Evolutionary conservation across 2,888 invertebrate species (phyloP).

Genomic region (Calameuta filiformis): DNA sequence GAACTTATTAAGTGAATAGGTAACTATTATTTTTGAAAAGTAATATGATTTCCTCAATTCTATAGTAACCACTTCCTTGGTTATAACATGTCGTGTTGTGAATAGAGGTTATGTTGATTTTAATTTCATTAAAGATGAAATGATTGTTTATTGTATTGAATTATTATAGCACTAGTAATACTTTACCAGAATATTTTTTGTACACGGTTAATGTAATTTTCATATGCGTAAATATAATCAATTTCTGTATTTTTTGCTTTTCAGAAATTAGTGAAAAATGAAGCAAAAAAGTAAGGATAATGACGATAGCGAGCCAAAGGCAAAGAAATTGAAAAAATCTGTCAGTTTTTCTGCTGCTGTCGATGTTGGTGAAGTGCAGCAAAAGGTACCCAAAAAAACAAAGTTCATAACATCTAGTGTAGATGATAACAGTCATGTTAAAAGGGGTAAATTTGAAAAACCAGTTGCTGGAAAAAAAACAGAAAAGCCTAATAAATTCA

Average conservation of each 20-base stretch:
- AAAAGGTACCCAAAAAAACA: not conserved
- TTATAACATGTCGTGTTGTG: not conserved
- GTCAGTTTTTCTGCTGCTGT: not conserved
- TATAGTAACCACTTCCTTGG: not conserved
- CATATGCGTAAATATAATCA: not conserved
- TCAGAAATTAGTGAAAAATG: not conserved
- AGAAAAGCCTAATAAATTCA: conserved; percentile 18
- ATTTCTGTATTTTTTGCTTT: not conserved
- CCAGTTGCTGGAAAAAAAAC: conserved; percentile 16
- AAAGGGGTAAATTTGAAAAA: conserved; percentile 31
- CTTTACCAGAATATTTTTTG: not conserved
- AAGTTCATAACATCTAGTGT: not conserved
- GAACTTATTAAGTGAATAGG: not conserved
- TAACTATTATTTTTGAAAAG: not conserved
- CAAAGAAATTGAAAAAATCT: conserved; percentile 1
- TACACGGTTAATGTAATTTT: not conserved
- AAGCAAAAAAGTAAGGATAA: conserved; percentile 6
- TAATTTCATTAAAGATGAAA: not conserved
- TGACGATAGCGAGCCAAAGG: conserved; percentile 17
- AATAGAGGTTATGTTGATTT: not conserved
- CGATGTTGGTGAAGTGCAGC: not conserved
- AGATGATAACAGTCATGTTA: not conserved
- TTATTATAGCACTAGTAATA: not conserved
- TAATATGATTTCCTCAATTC: not conserved
- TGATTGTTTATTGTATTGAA: not conserved